These are phyloP conservation scores for Microctenopoma lineatum DNA, from an alignment of 2,797 vertebrate species.

Conservation along the genomic window DNA sequence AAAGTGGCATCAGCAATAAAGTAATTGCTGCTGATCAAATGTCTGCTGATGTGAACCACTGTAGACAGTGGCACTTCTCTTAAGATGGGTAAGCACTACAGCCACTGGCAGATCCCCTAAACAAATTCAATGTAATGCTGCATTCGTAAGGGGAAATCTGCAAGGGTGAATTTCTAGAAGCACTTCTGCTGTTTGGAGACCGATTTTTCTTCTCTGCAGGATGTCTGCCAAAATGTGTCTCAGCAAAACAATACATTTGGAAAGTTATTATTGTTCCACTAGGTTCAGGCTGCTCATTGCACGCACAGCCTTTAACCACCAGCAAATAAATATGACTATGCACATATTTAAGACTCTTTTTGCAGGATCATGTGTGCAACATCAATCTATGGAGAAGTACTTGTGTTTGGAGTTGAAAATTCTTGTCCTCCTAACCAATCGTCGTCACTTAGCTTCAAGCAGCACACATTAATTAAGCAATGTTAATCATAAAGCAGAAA, in stretches of 20 bases:
- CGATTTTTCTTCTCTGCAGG: slow-evolving; percentile 13
- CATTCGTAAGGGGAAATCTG: slow-evolving; percentile 23
- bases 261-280: slow-evolving; percentile 10
- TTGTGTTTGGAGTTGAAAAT: slow-evolving; percentile 28
- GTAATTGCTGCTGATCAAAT: slow-evolving; percentile 61
- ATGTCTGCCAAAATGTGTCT: slow-evolving; percentile 25
- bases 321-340: background rate
- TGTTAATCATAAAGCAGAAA: slow-evolving; percentile 46
- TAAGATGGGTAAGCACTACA: slow-evolving; percentile 26
- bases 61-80: slow-evolving; percentile 19
- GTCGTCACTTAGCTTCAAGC: slow-evolving; percentile 39
- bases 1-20: slow-evolving; percentile 62
- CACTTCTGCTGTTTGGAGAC: slow-evolving; percentile 22
- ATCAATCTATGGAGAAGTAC: slow-evolving; percentile 47
- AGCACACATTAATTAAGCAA: slow-evolving; percentile 46
- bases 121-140: slow-evolving; percentile 30
- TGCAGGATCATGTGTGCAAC: slow-evolving; percentile 29
- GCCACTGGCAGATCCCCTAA: slow-evolving; percentile 25
- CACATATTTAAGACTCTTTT: background rate
- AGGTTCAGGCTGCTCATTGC: slow-evolving; percentile 15
- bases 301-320: slow-evolving; percentile 10
- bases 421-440: slow-evolving; percentile 28
- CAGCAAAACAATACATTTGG: slow-evolving; percentile 16
- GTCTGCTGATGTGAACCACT: slow-evolving; percentile 37
- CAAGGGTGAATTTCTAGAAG: slow-evolving; percentile 19